Percentiles rank a stretch among this genome's conserved stretches.
Evolutionary conservation across 2,888 invertebrate genomes (phyloP).

Genomic region (Drosophila yooni): DNA sequence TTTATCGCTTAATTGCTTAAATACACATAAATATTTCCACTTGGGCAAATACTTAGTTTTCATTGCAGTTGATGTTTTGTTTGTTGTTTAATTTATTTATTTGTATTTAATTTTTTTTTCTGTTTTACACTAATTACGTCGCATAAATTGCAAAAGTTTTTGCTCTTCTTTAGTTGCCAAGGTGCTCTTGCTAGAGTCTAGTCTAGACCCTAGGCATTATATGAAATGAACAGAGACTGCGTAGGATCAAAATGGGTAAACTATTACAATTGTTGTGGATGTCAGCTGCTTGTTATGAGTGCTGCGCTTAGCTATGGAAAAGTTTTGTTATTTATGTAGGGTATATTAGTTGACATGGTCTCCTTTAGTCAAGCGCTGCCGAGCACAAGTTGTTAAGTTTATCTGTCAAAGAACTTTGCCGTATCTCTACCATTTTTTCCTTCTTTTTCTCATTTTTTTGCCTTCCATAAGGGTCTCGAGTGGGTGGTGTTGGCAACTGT

Average conservation of each 20-base stretch:
- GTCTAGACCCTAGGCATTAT: not conserved
- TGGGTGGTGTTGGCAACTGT: constrained; percentile 55
- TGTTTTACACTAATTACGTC: constrained; percentile 74
- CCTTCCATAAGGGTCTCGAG: constrained; percentile 57
- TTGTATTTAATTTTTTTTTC: constrained; percentile 46
- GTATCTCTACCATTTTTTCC: constrained; percentile 41
- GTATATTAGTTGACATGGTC: constrained; percentile 7
- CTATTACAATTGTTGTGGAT: not conserved
- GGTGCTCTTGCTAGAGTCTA: constrained; percentile 40
- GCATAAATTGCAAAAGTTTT: constrained; percentile 83
- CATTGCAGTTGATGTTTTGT: constrained; percentile 25
- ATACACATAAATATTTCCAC: not conserved
- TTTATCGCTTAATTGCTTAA: not conserved
- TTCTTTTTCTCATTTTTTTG: constrained; percentile 63
- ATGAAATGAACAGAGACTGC: too few relatives aligned
- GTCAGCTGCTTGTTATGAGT: constrained; percentile 1
- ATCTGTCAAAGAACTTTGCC: constrained; percentile 42
- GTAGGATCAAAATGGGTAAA: not conserved
- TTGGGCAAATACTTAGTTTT: not conserved
- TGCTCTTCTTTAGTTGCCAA: constrained; percentile 58
- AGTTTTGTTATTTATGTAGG: constrained; percentile 4
- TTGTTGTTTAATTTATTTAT: constrained; percentile 32
- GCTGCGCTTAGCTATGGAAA: not conserved
- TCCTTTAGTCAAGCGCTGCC: not conserved
- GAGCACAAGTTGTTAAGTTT: constrained; percentile 47